These are phyloP conservation scores for Ichneumoninae sp. DNA, from an alignment of 2,888 invertebrate species.

Conservation along the genomic window DNA sequence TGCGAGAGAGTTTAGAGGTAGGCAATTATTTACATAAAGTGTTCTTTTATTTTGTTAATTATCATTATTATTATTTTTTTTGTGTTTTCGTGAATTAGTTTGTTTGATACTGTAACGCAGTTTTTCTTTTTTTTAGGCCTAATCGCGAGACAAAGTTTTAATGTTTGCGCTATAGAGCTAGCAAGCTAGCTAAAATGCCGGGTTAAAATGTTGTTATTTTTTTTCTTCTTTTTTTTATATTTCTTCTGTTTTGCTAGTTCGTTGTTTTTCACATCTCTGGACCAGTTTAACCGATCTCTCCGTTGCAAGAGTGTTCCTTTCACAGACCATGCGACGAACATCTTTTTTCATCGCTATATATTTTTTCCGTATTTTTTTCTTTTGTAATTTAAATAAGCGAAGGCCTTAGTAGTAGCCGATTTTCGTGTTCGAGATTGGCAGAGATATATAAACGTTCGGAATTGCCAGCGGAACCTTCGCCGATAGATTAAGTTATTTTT, in stretches of 20 bases:
- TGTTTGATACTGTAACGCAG: slow-evolving; percentile 69
- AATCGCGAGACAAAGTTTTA: slow-evolving; percentile 75
- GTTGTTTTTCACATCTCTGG: slow-evolving; percentile 60
- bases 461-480: slow-evolving; percentile 38
- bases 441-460: slow-evolving; percentile 34
- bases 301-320: slow-evolving; percentile 52
- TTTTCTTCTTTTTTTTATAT: slow-evolving; percentile 24
- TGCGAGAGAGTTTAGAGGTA: slow-evolving; percentile 73
- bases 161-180: slow-evolving; percentile 59
- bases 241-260: slow-evolving; percentile 58
- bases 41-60: slow-evolving; percentile 32
- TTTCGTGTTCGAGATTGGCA: slow-evolving; percentile 35
- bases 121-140: slow-evolving; percentile 76
- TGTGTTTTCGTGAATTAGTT: slow-evolving; percentile 62
- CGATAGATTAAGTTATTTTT: slow-evolving; percentile 63
- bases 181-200: slow-evolving; percentile 66
- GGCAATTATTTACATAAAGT: slow-evolving; percentile 64
- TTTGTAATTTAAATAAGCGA: slow-evolving; percentile 4
- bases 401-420: slow-evolving; percentile 21
- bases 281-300: slow-evolving; percentile 54
- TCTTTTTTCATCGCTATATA: not conserved
- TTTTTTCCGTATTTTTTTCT: not conserved
- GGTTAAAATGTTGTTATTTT: slow-evolving; percentile 52
- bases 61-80: slow-evolving; percentile 58
- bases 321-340: not conserved